Evolutionary conservation across 2,888 invertebrate species (phyloP).

Genomic region (Galeruca laticollis): DNA sequence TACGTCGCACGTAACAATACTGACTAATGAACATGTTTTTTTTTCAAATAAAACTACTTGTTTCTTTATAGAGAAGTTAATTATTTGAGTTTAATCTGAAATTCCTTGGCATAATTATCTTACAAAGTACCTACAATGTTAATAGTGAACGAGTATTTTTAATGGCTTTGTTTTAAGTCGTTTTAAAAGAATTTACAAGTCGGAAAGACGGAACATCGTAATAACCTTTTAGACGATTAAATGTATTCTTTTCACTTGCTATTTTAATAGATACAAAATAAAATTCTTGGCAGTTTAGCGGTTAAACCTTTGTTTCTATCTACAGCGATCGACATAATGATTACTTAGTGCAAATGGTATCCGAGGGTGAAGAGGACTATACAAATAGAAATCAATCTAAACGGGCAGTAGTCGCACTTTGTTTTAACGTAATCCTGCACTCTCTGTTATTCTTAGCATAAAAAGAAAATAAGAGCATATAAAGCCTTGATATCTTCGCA

Average conservation of each 20-base stretch:
- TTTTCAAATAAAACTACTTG: background rate
- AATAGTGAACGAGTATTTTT: slow-evolving; percentile 11
- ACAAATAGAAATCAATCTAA: background rate
- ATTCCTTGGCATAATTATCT: slow-evolving; percentile 3
- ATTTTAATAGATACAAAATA: slow-evolving; percentile 11
- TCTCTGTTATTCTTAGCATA: background rate
- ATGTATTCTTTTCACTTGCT: background rate
- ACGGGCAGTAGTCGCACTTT: background rate
- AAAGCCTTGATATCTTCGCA: no score
- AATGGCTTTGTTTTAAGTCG: slow-evolving; percentile 16
- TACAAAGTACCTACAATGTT: slow-evolving; percentile 9
- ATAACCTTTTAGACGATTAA: slow-evolving; percentile 4
- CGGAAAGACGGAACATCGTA: slow-evolving; percentile 6
- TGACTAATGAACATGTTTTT: slow-evolving; percentile 10
- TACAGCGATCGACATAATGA: background rate
- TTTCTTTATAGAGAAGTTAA: slow-evolving; percentile 1
- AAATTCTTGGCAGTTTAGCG: background rate
- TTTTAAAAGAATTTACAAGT: slow-evolving; percentile 10
- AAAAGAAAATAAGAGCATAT: no score
- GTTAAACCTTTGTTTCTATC: background rate
- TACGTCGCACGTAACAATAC: background rate
- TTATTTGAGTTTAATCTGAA: slow-evolving; percentile 6
- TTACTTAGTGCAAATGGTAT: background rate
- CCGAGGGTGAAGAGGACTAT: background rate
- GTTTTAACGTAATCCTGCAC: background rate